Percentiles rank a stretch among this genome's conserved stretches.
These are phyloP conservation scores for Naso thynnoides DNA, from an alignment of 2,797 vertebrate species.

Conservation along the genomic window DNA sequence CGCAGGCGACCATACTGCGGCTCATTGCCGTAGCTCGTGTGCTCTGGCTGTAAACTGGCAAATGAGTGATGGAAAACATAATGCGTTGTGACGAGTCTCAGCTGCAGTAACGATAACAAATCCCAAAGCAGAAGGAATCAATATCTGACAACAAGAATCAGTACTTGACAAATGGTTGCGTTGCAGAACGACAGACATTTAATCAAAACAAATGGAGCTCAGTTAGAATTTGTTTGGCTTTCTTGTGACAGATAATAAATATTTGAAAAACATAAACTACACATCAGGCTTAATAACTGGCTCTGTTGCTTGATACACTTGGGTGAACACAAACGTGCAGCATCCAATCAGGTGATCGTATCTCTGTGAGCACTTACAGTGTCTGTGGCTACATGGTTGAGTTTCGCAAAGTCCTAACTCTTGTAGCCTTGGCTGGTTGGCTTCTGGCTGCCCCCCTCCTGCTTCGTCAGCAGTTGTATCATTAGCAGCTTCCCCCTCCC, in stretches of 20 bases:
- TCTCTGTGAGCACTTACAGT: slow-evolving; percentile 15
- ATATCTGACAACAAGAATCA: slow-evolving; percentile 31
- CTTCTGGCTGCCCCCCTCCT: slow-evolving; percentile 70
- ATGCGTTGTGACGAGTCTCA: slow-evolving; percentile 27
- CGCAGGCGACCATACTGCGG: slow-evolving; percentile 10
- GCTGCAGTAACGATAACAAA: slow-evolving; percentile 38
- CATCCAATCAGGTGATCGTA: slow-evolving; percentile 14
- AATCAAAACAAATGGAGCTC: slow-evolving; percentile 29
- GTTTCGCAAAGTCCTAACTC: slow-evolving; percentile 55
- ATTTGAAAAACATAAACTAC: no score
- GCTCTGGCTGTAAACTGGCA: slow-evolving; percentile 38
- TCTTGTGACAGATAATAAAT: slow-evolving; percentile 8
- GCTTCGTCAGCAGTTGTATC: slow-evolving; percentile 67
- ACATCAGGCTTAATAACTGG: slow-evolving; percentile 10
- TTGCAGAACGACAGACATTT: background rate
- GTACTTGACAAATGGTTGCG: slow-evolving; percentile 25
- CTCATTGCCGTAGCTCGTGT: slow-evolving; percentile 43
- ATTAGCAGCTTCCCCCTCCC: slow-evolving; percentile 61
- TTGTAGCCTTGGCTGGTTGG: slow-evolving; percentile 68
- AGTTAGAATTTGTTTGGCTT: background rate
- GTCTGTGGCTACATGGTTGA: slow-evolving; percentile 45
- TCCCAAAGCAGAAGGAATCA: slow-evolving; percentile 30
- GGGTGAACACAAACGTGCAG: slow-evolving; percentile 16
- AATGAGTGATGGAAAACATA: slow-evolving; percentile 31
- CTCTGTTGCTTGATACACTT: background rate